Evolutionary conservation across 2,113 vertebrate species (phyloP), one percentile per base, ranked within the genome.

Genomic region (Malurus alboscapulatus): DNA sequence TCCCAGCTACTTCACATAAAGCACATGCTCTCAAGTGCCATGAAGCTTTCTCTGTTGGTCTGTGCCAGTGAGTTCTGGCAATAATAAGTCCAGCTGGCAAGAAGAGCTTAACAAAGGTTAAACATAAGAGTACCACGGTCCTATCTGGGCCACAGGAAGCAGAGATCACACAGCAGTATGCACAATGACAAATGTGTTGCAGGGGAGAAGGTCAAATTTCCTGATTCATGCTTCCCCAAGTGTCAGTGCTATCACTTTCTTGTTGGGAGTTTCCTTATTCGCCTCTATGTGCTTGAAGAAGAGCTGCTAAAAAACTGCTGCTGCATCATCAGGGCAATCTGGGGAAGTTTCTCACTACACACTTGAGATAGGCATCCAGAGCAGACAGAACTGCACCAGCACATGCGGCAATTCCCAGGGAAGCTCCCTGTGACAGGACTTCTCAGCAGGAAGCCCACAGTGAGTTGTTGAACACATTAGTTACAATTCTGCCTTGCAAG

Each of bases 1-100:
- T 54, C 45, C 5, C 40, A 48, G 26, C 9, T 57, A 32, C 34
- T 59, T 27, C 22, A 25, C 7, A 17, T 72, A 62, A 63, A 25
- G 45, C 0, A 1, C 38, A 25, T 34, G 8, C 20, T 14, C 9
- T 9, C 50, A 42, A 75, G 59, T 0, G 1, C 10, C 20, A 18
- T 3, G 25, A 71, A 55, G 29, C 14, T 65, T 69, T 73, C 12
- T 65, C 50, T 68, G 36, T 32, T 65, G 38, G 38, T 27, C 47
- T 65, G 26, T 59, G 36, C n/a, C 71, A 88, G n/a, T 24, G 26
- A 51, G 22, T n/a, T 15, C 40, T 83, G 71, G 22, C 17, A 17
- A 24, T 13, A 26, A 1, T 26, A 58, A 84, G 24, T 15, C 25
- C 24, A 62, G 25, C 14, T 58, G 18, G 14, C 24, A 75, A 55